Percentiles rank a stretch among this genome's conserved stretches.
Conservation (phyloP, 2,113 vertebrate species). For the Camelus dromedarius region DNA sequence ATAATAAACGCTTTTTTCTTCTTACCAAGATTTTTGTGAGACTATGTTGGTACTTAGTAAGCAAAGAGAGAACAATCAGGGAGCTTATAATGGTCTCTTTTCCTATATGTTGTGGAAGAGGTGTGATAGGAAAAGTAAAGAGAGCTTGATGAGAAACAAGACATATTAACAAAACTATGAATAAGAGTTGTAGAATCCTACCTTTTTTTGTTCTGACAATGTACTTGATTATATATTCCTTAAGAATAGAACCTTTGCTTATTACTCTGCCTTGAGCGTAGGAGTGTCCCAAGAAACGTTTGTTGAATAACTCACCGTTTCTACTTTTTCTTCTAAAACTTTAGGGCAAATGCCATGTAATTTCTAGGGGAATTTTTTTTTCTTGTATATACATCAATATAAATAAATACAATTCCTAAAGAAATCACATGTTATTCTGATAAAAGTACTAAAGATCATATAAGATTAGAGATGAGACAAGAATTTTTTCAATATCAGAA, state of each 20-base stretch:
- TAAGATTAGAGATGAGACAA: background rate
- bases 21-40: background rate
- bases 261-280: background rate
- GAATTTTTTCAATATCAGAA: background rate
- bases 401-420: constrained; percentile 23
- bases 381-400: background rate
- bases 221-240: background rate
- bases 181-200: background rate
- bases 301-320: background rate
- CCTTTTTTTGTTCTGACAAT: background rate
- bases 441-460: background rate
- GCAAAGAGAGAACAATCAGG: background rate
- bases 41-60: background rate
- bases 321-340: background rate
- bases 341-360: background rate
- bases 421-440: background rate
- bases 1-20: background rate
- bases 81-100: background rate
- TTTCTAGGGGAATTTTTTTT: background rate
- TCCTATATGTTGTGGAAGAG: background rate
- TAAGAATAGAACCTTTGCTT: background rate
- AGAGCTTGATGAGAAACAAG: background rate
- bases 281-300: background rate
- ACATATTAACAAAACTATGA: background rate
- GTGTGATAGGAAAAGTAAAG: background rate